A percentile compares a stretch with the other conserved stretches of the same genome.
Evolutionary conservation across 2,888 invertebrate genomes (phyloP).

Genomic region (Odontocerum albicorne): DNA sequence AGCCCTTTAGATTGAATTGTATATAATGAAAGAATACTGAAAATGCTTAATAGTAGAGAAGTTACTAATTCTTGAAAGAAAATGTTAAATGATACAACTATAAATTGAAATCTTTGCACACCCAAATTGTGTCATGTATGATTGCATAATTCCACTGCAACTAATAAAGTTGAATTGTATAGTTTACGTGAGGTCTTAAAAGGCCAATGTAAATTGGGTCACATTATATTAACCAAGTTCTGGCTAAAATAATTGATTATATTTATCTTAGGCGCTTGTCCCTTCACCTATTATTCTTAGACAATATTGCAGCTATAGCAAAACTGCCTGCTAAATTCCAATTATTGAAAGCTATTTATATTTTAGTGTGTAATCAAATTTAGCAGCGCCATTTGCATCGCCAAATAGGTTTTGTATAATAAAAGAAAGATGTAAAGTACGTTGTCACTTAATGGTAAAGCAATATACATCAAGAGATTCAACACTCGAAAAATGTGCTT

Average conservation of each 20-base stretch:
- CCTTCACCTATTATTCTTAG: slow-evolving; percentile 3
- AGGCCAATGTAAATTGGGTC: too few species aligned
- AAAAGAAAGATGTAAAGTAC: not conserved
- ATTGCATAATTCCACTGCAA: too few species aligned
- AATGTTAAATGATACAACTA: too few species aligned
- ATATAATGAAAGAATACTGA: too few species aligned
- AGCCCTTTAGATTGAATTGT: too few species aligned
- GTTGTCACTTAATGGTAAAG: slow-evolving; percentile 3
- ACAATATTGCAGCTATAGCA: slow-evolving; percentile 18
- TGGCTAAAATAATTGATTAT: not conserved
- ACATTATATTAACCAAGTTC: too few species aligned
- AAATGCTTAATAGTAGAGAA: too few species aligned
- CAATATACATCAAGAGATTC: not conserved
- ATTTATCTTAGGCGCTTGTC: not conserved
- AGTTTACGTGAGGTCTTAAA: too few species aligned
- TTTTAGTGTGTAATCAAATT: slow-evolving; percentile 8
- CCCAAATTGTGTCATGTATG: too few species aligned
- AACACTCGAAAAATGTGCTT: slow-evolving; percentile 12
- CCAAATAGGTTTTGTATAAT: slow-evolving; percentile 28
- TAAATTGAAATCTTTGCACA: too few species aligned
- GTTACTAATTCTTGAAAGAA: too few species aligned
- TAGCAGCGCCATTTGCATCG: slow-evolving; percentile 31
- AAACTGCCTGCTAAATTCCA: slow-evolving; percentile 1
- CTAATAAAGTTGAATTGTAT: too few species aligned
- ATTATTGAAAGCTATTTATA: slow-evolving; percentile 15